A percentile compares a stretch with the other conserved stretches of the same genome.
These are phyloP conservation scores for Thamnophis sirtalis DNA, from an alignment of 2,113 vertebrate genomes.

Conservation along the genomic window DNA sequence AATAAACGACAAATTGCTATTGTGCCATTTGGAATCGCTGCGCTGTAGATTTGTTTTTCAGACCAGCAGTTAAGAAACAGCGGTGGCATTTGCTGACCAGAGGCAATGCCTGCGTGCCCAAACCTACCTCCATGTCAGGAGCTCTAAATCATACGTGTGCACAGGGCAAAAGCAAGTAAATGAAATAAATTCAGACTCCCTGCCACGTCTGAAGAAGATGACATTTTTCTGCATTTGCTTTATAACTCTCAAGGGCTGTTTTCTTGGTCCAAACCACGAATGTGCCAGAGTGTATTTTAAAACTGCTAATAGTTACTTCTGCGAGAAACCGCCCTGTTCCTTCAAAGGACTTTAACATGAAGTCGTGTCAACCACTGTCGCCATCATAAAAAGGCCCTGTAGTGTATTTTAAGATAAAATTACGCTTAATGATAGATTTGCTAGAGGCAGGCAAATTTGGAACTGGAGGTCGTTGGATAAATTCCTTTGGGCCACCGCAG, in stretches of 20 bases:
- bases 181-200: neutral
- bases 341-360: conserved; percentile 14
- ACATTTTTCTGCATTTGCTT: neutral
- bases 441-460: neutral
- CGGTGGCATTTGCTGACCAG: neutral
- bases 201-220: conserved; percentile 7
- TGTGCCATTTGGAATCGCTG: neutral
- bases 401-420: conserved; percentile 26
- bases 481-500: neutral
- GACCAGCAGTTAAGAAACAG: neutral
- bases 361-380: neutral
- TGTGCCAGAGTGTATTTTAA: neutral
- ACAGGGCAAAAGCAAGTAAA: neutral
- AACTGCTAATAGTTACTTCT: neutral
- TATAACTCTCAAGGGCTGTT: neutral
- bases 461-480: neutral
- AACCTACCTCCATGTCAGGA: neutral
- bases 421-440: neutral
- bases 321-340: neutral
- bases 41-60: neutral
- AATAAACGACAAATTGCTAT: neutral
- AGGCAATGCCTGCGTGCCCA: too few relatives aligned
- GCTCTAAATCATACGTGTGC: neutral
- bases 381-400: neutral
- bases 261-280: conserved; percentile 1